A percentile compares a stretch with the other conserved stretches of the same genome.
Evolutionary conservation across 2,888 invertebrate genomes (phyloP).

Genomic region (Eubasilissa splendida): DNA sequence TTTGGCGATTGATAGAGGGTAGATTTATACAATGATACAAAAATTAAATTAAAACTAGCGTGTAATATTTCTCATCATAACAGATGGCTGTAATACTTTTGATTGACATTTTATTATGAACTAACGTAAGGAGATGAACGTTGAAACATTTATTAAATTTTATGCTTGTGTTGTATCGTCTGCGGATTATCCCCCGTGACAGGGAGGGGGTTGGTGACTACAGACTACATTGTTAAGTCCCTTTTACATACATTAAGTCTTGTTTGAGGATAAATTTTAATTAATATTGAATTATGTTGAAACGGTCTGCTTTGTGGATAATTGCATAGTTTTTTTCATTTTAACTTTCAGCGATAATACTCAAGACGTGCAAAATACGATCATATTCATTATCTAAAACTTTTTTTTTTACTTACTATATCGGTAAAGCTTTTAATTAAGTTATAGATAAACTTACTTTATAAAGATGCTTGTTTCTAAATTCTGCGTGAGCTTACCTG

Average conservation of each 20-base stretch:
- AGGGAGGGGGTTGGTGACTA: background rate
- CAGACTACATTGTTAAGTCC: conserved; percentile 12
- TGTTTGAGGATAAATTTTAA: conserved; percentile 8
- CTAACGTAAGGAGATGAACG: background rate
- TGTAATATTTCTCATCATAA: too few relatives aligned
- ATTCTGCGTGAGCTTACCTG: conserved; percentile 6
- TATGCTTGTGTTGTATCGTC: background rate
- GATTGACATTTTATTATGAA: background rate
- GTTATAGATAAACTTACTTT: background rate
- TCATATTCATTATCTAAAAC: background rate
- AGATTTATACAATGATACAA: too few relatives aligned
- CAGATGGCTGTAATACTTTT: too few relatives aligned
- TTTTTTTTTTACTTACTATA: background rate
- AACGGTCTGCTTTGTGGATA: background rate
- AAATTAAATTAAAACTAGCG: too few relatives aligned
- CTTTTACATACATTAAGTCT: conserved; percentile 8
- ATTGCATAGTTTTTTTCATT: too few relatives aligned
- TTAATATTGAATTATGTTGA: conserved; percentile 6
- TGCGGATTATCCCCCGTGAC: conserved; percentile 3
- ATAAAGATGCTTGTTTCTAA: background rate
- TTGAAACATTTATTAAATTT: conserved; percentile 1
- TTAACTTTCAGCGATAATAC: too few relatives aligned
- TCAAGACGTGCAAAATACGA: too few relatives aligned
- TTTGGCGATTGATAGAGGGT: too few relatives aligned
- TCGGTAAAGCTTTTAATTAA: background rate